Evolutionary conservation across 2,113 vertebrate genomes (phyloP).

Genomic region (Panthera leo): DNA sequence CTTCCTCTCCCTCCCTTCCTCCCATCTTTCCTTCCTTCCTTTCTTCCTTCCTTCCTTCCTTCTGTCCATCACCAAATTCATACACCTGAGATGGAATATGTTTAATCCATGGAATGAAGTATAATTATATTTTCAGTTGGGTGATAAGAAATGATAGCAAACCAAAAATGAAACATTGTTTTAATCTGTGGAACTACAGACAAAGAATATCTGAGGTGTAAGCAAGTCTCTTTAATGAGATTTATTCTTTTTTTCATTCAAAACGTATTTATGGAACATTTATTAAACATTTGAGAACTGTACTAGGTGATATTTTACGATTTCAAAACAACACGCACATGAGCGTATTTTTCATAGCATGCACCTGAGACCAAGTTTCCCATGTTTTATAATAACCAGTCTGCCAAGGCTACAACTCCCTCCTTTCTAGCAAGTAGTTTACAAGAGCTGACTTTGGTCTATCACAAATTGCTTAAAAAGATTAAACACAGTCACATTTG

Average conservation of each 20-base stretch:
- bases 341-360: neutral
- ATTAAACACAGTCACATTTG: neutral
- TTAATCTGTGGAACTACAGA: slow-evolving; percentile 47
- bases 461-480: slow-evolving; percentile 30
- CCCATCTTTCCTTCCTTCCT: no score
- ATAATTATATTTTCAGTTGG: slow-evolving; percentile 10
- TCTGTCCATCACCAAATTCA: neutral
- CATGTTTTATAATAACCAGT: neutral
- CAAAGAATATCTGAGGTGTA: neutral
- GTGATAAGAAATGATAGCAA: slow-evolving; percentile 32
- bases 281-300: neutral
- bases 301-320: neutral
- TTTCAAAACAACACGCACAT: neutral
- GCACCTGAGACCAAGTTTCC: slow-evolving; percentile 29
- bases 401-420: neutral
- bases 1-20: neutral
- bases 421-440: neutral
- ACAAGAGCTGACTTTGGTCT: slow-evolving; percentile 34
- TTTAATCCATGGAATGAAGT: slow-evolving; percentile 10
- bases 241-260: slow-evolving; percentile 54
- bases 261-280: neutral
- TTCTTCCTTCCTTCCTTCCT: no score
- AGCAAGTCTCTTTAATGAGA: slow-evolving; percentile 10
- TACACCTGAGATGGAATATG: neutral
- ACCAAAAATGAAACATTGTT: slow-evolving; percentile 16